phyloP scores from a whole-genome alignment of 2,113 vertebrate species.

The Cyprinus carpio region DNA sequence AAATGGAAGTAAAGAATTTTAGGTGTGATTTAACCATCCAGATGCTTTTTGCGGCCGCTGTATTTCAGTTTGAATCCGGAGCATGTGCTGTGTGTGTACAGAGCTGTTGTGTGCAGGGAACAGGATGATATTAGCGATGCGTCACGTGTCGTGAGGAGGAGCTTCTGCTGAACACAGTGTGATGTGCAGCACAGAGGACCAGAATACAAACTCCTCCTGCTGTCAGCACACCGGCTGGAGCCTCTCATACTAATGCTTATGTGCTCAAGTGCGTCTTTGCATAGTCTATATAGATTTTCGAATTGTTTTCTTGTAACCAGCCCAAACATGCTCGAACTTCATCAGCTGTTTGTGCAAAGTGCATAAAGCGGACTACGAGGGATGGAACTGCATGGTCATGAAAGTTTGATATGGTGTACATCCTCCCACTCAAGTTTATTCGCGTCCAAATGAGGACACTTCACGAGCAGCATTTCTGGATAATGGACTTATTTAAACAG shows the following conservation, averaged over 20 bases:
- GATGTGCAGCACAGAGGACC: neutral
- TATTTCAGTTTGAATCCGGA: no score
- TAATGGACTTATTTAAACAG: neutral
- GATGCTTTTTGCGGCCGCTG: no score
- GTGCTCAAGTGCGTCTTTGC: neutral
- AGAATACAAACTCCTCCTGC: conserved; percentile 5
- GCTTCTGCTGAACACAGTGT: neutral
- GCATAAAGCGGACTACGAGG: neutral
- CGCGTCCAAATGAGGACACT: neutral
- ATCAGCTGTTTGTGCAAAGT: neutral
- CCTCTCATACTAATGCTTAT: neutral
- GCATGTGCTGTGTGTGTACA: neutral
- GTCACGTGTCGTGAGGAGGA: conserved; percentile 15
- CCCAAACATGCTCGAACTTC: neutral
- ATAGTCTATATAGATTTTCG: neutral
- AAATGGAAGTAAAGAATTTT: no score
- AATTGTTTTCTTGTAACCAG: neutral
- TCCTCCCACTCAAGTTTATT: neutral
- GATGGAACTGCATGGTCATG: neutral
- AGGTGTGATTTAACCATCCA: no score
- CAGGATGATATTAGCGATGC: neutral
- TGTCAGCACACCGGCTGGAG: neutral
- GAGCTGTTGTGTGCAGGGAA: neutral
- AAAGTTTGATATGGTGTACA: neutral
- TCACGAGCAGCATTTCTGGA: neutral